Conservation (phyloP, 1,140 invertebrate species). For the Orchestia grillus region DNA sequence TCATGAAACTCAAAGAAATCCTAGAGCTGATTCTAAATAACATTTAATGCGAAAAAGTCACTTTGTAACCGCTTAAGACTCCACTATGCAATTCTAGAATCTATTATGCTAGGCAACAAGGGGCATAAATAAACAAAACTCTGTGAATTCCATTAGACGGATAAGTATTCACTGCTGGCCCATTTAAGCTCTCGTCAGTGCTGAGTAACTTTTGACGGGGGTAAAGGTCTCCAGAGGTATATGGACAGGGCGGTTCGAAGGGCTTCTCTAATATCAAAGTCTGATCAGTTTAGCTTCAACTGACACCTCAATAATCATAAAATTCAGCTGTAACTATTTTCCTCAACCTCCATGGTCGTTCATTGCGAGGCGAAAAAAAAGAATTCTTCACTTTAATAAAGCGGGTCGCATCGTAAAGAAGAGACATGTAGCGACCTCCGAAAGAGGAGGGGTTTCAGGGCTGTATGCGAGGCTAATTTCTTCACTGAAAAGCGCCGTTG, state of each 20-base stretch:
- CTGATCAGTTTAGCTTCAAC: slow-evolving; percentile 51
- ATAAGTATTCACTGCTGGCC: neutral
- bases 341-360: neutral
- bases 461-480: slow-evolving; percentile 6
- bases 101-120: slow-evolving; percentile 15
- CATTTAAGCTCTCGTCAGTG: neutral
- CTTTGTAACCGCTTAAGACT: neutral
- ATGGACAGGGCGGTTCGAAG: slow-evolving; percentile 26
- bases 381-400: neutral
- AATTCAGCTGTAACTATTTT: slow-evolving; percentile 5
- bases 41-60: neutral
- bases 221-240: slow-evolving; percentile 19
- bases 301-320: slow-evolving; percentile 56
- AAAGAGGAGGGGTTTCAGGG: neutral
- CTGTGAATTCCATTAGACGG: neutral
- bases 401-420: slow-evolving; percentile 37
- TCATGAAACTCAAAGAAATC: neutral
- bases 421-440: neutral
- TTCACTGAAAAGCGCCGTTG: neutral
- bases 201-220: slow-evolving; percentile 11
- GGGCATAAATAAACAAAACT: neutral
- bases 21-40: neutral
- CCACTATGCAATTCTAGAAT: slow-evolving; percentile 5
- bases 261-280: slow-evolving; percentile 47
- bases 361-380: neutral